Evolutionary conservation across 2,113 vertebrate species (phyloP).

Genomic region (Canis aureus): DNA sequence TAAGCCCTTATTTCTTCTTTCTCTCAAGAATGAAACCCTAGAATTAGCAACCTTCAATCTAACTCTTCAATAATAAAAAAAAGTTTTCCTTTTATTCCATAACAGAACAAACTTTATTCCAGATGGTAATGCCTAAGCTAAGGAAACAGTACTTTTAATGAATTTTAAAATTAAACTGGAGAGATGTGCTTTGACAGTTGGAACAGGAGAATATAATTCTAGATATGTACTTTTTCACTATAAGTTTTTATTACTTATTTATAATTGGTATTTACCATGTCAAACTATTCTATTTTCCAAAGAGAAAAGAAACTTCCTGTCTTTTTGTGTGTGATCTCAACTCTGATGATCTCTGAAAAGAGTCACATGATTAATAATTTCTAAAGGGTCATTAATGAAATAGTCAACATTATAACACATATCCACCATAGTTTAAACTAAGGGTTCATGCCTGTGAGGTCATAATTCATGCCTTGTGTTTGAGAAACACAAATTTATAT

Average conservation of each 20-base stretch:
- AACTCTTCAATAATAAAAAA: slow-evolving; percentile 13
- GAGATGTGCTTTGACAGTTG: slow-evolving; percentile 74
- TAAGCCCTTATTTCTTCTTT: not conserved
- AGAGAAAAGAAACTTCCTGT: not conserved
- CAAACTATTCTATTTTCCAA: slow-evolving; percentile 36
- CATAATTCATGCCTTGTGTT: not conserved
- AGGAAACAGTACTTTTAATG: slow-evolving; percentile 69
- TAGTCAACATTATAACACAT: not conserved
- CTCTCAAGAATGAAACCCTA: slow-evolving; percentile 21
- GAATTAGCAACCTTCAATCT: not conserved
- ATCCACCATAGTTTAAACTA: not conserved
- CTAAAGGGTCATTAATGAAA: not conserved
- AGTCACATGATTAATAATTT: not conserved
- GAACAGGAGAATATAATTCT: slow-evolving; percentile 38
- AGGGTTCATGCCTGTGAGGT: not conserved
- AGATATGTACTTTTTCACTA: slow-evolving; percentile 44
- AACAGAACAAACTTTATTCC: slow-evolving; percentile 49
- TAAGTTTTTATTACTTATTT: slow-evolving; percentile 74
- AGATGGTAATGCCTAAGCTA: slow-evolving; percentile 60
- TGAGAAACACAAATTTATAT: not conserved
- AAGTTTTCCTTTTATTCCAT: slow-evolving; percentile 29
- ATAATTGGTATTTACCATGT: slow-evolving; percentile 66
- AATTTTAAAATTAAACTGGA: slow-evolving; percentile 76
- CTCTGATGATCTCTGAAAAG: not conserved
- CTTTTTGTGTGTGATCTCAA: not conserved